Evolutionary conservation across 2,888 invertebrate species (phyloP).

Genomic region (Phyllotreta cruciferae): DNA sequence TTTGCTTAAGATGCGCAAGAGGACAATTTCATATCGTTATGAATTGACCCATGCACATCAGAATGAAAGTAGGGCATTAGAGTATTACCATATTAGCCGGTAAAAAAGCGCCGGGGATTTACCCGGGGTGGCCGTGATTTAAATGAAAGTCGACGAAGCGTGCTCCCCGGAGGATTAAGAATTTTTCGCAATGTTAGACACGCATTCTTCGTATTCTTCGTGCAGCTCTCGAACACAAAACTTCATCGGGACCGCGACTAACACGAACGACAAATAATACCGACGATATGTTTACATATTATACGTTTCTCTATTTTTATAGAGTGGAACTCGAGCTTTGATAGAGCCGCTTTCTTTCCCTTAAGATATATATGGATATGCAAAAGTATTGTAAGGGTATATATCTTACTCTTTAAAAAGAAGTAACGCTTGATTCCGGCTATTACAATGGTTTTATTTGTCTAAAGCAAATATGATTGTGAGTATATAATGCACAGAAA

Average conservation of each 20-base stretch:
- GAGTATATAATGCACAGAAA: not conserved
- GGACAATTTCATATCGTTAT: too few species aligned
- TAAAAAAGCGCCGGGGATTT: slow-evolving; percentile 39
- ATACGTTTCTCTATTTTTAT: slow-evolving; percentile 25
- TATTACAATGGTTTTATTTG: slow-evolving; percentile 15
- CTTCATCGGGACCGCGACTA: slow-evolving; percentile 49
- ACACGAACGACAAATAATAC: slow-evolving; percentile 49
- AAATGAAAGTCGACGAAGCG: slow-evolving; percentile 50
- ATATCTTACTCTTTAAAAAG: not conserved
- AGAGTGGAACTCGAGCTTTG: slow-evolving; percentile 24
- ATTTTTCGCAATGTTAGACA: slow-evolving; percentile 46
- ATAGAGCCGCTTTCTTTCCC: slow-evolving; percentile 11
- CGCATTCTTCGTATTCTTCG: slow-evolving; percentile 44
- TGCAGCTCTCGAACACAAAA: slow-evolving; percentile 43
- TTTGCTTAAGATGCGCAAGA: too few species aligned
- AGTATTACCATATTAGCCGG: slow-evolving; percentile 39
- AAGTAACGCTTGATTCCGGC: slow-evolving; percentile 19
- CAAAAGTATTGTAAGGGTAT: not conserved
- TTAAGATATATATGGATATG: slow-evolving; percentile 15
- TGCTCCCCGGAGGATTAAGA: slow-evolving; percentile 44
- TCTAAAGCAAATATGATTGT: slow-evolving; percentile 8
- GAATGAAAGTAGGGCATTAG: slow-evolving; percentile 13
- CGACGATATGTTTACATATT: slow-evolving; percentile 26
- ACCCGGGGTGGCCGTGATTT: slow-evolving; percentile 49
- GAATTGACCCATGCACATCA: too few species aligned